phyloP scores from a whole-genome alignment of 2,888 invertebrate genomes.

The Lasius platythorax region DNA sequence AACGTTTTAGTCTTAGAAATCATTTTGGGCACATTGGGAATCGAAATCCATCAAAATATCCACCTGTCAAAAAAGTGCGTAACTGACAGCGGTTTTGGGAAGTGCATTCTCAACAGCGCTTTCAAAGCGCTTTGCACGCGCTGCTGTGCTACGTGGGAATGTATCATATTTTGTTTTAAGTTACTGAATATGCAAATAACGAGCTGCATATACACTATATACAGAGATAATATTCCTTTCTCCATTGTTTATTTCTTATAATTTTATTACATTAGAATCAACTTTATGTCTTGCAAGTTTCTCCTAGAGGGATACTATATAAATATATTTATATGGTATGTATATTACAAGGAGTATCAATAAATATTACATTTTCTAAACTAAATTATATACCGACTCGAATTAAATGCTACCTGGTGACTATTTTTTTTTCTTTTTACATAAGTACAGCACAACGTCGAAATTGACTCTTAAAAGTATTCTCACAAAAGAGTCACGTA shows the following conservation, averaged over 20 bases:
- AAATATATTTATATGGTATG: slow-evolving; percentile 49
- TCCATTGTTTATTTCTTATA: slow-evolving; percentile 79
- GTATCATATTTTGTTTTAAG: neutral
- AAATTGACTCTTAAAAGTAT: slow-evolving; percentile 56
- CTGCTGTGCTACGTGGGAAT: no score
- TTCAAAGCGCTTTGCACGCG: no score
- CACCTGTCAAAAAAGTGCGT: no score
- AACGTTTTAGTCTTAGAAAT: no score
- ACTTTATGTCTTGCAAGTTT: slow-evolving; percentile 62
- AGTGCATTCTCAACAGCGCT: no score
- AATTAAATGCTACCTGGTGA: slow-evolving; percentile 59
- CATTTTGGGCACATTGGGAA: no score
- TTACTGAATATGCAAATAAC: neutral
- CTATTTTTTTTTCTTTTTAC: slow-evolving; percentile 71
- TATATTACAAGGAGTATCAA: slow-evolving; percentile 58
- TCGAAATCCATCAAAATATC: no score
- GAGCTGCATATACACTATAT: neutral
- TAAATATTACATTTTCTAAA: slow-evolving; percentile 68
- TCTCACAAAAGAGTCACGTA: slow-evolving; percentile 39
- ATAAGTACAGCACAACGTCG: slow-evolving; percentile 75
- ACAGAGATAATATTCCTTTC: slow-evolving; percentile 48
- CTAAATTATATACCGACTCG: slow-evolving; percentile 64
- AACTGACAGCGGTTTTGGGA: no score
- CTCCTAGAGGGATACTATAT: slow-evolving; percentile 61
- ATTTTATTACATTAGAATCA: slow-evolving; percentile 74